Evolutionary conservation across 1,140 invertebrate genomes (phyloP), one percentile per base, ranked within the genome.

Genomic region (Philopotamus ludificatus): DNA sequence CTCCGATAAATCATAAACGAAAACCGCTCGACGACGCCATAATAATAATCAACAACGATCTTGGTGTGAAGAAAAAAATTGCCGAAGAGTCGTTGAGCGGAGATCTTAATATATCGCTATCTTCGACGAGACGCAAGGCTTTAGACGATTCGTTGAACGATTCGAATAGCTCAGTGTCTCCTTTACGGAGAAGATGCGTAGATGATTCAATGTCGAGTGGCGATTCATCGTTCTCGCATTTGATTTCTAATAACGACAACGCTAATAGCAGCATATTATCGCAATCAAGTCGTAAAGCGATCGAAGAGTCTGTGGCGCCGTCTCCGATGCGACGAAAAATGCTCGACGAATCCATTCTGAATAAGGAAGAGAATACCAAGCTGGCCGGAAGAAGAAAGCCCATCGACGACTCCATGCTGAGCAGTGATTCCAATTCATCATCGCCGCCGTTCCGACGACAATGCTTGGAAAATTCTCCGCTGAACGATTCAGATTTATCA

Each of bases 111-210:
- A 18, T 21, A 3, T 45, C 41, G 16, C 41, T 65, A 34, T 41
- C 63, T 9, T 54, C 25, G 12, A 15, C 15, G 28, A 21, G 53
- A 16, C 23, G 63, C 25, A 65, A 65, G 34, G 53, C 10, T 28
- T 20, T 57, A n/a, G 53, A 65, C 34, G 63, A 65, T 47, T 49
- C 54, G 1, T 16, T 59, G 18, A 58, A 44, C 7, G 51, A 60
- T 23, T 21, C 61, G 12, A 45, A 60, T 57, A 41, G 54, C 41
- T 59, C 66, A 1, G 59, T 68, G 26, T 68, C 66, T 9, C 66
- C 61, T 9, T 41, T 68, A 42, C 50, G 61, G 21, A 44, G 61
- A 26, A 42, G 25, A 42, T 25, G 2, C 1, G 4, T 54, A 2
- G 61, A 63, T 12, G 61, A 63, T 42, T 1, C 47, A 4, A 51